Percentiles rank a stretch among this genome's conserved stretches.
Evolutionary conservation across 2,797 vertebrate species (phyloP).

Genomic region (Premnoplex brunnescens): DNA sequence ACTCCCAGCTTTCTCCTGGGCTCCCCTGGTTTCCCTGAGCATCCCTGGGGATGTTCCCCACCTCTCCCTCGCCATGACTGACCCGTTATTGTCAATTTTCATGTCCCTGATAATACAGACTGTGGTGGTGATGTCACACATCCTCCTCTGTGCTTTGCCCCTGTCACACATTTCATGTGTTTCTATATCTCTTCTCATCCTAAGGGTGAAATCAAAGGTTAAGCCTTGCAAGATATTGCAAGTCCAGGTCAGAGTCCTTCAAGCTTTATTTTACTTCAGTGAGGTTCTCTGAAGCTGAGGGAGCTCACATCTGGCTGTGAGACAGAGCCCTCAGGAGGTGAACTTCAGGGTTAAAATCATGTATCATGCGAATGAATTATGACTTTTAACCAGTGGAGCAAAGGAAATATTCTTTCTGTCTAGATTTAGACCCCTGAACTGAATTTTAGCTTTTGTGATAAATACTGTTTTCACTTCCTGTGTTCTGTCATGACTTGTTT

Average conservation of each 20-base stretch:
- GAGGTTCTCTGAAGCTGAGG: neutral
- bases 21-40: neutral
- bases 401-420: neutral
- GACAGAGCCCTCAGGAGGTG: neutral
- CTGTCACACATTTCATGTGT: neutral
- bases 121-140: neutral
- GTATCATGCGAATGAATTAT: accelerated
- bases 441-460: neutral
- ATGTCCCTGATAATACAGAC: accelerated
- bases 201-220: neutral
- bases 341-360: neutral
- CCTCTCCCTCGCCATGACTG: neutral
- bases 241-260: neutral
- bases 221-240: neutral
- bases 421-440: neutral
- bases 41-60: neutral
- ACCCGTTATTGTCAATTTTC: accelerated
- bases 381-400: neutral
- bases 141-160: neutral
- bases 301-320: neutral
- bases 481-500: neutral
- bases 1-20: too few relatives aligned
- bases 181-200: neutral
- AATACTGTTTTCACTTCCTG: neutral
- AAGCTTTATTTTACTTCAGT: neutral